Conservation (phyloP, 2,888 invertebrate species). For the Calameuta filiformis region DNA sequence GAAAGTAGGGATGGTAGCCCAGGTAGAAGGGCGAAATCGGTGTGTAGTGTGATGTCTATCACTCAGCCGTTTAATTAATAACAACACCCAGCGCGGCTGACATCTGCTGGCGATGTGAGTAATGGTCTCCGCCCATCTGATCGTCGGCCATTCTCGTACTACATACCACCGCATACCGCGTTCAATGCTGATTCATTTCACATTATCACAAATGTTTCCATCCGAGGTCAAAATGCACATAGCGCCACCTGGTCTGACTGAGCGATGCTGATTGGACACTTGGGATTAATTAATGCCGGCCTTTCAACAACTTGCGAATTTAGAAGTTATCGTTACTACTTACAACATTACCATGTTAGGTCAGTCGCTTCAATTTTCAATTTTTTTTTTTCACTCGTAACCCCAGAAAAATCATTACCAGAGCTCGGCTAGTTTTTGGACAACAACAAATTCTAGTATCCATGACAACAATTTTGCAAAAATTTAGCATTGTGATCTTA, state of each 20-base stretch:
- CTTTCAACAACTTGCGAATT: not conserved
- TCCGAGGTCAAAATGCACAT: not conserved
- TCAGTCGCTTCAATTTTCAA: not conserved
- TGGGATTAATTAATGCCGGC: not conserved
- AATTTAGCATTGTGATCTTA: not conserved
- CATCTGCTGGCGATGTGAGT: slow-evolving; percentile 58
- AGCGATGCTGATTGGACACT: not conserved
- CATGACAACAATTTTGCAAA: too few relatives aligned
- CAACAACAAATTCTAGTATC: too few relatives aligned
- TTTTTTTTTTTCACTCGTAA: not conserved
- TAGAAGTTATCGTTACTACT: not conserved
- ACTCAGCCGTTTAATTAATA: slow-evolving; percentile 63
- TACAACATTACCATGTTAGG: not conserved
- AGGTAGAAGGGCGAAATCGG: slow-evolving; percentile 7
- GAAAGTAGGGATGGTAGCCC: slow-evolving; percentile 21
- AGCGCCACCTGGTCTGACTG: not conserved
- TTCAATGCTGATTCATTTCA: slow-evolving; percentile 49
- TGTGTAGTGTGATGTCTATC: slow-evolving; percentile 56
- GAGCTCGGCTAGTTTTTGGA: too few relatives aligned
- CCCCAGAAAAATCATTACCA: not conserved
- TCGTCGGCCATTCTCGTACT: slow-evolving; percentile 37
- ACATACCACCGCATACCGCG: slow-evolving; percentile 35
- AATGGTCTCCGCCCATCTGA: slow-evolving; percentile 62
- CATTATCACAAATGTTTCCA: slow-evolving; percentile 49
- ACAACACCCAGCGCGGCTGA: slow-evolving; percentile 59